Evolutionary conservation across 2,888 invertebrate species (phyloP), one percentile per base, ranked within the genome.

Genomic region (Pollenia angustigena): DNA sequence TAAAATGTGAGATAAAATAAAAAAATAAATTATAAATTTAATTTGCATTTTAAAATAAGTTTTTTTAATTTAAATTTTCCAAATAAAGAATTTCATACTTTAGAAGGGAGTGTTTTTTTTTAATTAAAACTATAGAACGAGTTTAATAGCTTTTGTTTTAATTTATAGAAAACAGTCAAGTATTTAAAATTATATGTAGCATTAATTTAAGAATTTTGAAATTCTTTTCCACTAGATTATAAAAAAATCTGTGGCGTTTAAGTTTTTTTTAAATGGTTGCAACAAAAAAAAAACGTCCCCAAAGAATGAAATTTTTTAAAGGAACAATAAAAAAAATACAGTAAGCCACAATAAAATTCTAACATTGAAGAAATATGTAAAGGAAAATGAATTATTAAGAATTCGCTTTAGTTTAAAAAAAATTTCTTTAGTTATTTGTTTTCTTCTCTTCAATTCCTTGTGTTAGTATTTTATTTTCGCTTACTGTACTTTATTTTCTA

Each of bases 401-500:
- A 16, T 54, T 16, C 54, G 16, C 14, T 54, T 9, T 16, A 54
- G 54, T 54, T n/a, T 18, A 16, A 16, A 18, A 8, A 54, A n/a
- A 54, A 18, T n/a, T n/a, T 12, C 9, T 50, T 0, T 50, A 23
- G 8, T n/a, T n/a, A 52, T 54, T 23, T 54, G 54, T 23, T 71
- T 71, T 56, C 8, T 62, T 40, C 18, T 23, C 23, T 52, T n/a
- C 18, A 23, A 48, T 14, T 48, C 10, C 18, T 62, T 50, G 12
- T 56, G n/a, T 56, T 50, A 10, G n/a, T 60, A 32, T 66, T 74
- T 54, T 66, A 71, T 62, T 84, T n/a, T 60, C 64, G 32, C 66
- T 42, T 64, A 75, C 64, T 85, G 56, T 79, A 56, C 71, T 81
- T 85, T 60, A 48, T 74, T 50, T 74, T 18, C 54, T 69, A 60